Percentiles rank a stretch among this genome's conserved stretches.
phyloP scores from a whole-genome alignment of 2,888 invertebrate species.

The Acronicta leporina region DNA sequence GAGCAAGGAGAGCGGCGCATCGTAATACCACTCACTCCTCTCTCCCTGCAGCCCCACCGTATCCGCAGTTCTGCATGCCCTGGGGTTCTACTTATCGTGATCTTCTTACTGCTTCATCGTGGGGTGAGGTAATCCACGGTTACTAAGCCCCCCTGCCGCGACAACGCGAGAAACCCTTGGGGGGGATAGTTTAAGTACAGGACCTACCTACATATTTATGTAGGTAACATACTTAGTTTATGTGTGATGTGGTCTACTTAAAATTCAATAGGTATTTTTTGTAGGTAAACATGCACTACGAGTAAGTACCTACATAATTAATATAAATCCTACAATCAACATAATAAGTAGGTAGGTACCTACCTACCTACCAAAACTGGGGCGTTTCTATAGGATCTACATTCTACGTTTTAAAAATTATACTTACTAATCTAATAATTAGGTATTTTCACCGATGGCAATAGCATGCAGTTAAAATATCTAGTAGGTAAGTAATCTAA shows the following conservation, averaged over 20 bases:
- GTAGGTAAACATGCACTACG: background rate
- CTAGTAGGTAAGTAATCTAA: slow-evolving; percentile 21
- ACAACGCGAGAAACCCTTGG: too few species aligned
- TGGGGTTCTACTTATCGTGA: too few species aligned
- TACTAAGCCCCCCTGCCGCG: too few species aligned
- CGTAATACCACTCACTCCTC: too few species aligned
- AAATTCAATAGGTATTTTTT: background rate
- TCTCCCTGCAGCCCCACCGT: too few species aligned
- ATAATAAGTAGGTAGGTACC: background rate
- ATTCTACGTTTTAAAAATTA: too few species aligned
- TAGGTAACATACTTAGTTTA: background rate
- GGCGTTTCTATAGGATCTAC: background rate
- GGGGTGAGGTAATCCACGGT: too few species aligned
- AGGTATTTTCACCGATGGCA: slow-evolving; percentile 12
- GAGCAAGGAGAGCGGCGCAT: too few species aligned
- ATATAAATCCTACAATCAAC: background rate
- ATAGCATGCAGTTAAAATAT: slow-evolving; percentile 33
- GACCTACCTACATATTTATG: background rate
- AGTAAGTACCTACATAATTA: background rate
- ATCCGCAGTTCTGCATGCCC: too few species aligned
- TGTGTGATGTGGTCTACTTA: background rate
- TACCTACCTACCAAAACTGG: background rate
- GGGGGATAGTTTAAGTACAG: background rate
- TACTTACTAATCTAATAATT: too few species aligned
- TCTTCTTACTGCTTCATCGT: too few species aligned